Conservation (phyloP, 1,140 invertebrate species). For the Steinernema feltiae region DNA sequence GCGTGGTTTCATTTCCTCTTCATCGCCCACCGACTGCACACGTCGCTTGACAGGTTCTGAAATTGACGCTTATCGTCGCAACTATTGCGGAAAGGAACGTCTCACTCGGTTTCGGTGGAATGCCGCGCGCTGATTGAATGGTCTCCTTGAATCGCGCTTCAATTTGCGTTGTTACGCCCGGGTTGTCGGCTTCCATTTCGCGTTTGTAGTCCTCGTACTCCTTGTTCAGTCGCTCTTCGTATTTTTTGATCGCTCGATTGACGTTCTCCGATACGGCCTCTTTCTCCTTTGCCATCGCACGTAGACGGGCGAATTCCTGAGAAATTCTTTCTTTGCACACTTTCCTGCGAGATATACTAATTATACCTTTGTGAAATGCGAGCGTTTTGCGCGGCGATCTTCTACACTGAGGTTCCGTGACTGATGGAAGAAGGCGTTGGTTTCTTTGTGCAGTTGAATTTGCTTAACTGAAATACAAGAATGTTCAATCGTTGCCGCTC, state of each 20-base stretch:
- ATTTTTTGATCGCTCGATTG: neutral
- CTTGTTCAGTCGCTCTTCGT: neutral
- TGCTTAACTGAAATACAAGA: neutral
- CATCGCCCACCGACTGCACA: neutral
- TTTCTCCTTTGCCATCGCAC: neutral
- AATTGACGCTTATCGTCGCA: neutral
- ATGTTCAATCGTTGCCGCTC: neutral
- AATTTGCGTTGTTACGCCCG: slow-evolving; percentile 79
- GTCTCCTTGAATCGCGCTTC: neutral
- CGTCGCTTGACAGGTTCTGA: slow-evolving; percentile 1
- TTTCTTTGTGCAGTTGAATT: neutral
- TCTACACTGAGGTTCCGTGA: neutral
- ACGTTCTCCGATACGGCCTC: neutral
- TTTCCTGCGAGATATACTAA: neutral
- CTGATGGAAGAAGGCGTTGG: neutral
- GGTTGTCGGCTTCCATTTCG: slow-evolving; percentile 94
- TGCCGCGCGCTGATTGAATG: neutral
- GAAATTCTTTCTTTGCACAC: neutral
- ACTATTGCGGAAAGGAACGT: too few species aligned
- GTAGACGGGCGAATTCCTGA: neutral
- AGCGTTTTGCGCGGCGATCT: neutral
- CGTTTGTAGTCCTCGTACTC: slow-evolving; percentile 81
- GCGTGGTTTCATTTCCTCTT: neutral
- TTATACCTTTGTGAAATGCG: neutral
- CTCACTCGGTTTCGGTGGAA: neutral